Conservation (phyloP, 2,797 vertebrate species). For the Poecile montanus region DNA sequence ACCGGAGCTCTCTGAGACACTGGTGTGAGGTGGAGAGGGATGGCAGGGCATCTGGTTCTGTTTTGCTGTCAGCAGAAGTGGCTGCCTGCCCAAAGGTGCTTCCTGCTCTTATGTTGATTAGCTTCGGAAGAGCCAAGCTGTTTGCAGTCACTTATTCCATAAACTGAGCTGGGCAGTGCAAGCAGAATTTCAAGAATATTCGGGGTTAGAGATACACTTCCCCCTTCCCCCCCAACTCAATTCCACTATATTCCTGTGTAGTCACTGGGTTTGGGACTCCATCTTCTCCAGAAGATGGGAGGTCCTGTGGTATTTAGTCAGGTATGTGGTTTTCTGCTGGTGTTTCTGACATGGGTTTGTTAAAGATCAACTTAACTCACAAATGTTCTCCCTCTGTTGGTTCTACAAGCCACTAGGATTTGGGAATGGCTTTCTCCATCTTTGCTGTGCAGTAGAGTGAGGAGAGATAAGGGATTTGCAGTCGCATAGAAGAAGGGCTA, state of each 20-base stretch:
- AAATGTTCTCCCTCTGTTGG: neutral
- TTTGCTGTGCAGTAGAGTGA: neutral
- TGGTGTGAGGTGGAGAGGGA: neutral
- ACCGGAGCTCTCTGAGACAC: neutral
- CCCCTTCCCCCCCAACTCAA: rapidly evolving
- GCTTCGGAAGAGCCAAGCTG: neutral
- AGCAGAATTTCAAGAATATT: neutral
- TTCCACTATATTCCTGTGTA: rapidly evolving
- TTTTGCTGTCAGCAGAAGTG: rapidly evolving
- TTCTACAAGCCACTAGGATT: neutral
- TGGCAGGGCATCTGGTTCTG: neutral
- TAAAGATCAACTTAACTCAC: neutral
- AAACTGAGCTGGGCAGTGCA: neutral
- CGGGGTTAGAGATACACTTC: neutral
- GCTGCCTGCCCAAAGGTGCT: neutral
- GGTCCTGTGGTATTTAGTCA: neutral
- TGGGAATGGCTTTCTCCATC: neutral
- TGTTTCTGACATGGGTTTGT: neutral
- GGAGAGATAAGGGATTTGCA: neutral
- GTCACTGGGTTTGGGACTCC: neutral
- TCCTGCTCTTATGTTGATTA: neutral
- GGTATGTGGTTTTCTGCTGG: rapidly evolving
- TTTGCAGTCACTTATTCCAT: neutral
- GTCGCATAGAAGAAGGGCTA: neutral
- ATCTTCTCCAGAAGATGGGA: neutral